Conservation (phyloP, 2,888 invertebrate genomes). For the Callyntrura guangdongensis region DNA sequence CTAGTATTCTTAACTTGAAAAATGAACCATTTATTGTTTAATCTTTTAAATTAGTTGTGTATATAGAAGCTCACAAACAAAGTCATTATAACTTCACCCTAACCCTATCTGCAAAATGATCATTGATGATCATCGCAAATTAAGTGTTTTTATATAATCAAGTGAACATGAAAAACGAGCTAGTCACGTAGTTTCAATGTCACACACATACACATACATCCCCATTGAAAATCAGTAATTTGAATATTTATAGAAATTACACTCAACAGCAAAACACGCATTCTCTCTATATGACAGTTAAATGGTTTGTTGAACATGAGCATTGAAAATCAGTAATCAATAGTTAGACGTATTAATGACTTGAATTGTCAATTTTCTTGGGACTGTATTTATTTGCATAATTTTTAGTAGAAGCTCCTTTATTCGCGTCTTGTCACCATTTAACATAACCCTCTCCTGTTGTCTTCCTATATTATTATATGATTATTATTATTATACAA, state of each 20-base stretch:
- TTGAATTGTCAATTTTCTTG: conserved; percentile 5
- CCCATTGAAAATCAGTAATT: conserved; percentile 51
- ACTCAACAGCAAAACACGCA: neutral
- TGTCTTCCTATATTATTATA: too few species aligned
- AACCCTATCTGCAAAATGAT: too few species aligned
- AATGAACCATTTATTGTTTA: too few species aligned
- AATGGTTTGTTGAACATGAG: too few species aligned
- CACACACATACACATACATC: too few species aligned
- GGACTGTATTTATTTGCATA: neutral
- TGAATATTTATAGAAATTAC: conserved; percentile 47
- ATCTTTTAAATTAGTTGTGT: too few species aligned
- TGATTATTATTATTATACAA: too few species aligned
- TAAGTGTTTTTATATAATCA: conserved; percentile 12
- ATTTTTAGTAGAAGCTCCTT: neutral
- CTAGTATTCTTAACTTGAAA: conserved; percentile 7
- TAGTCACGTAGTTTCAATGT: conserved; percentile 49
- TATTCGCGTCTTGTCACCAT: neutral
- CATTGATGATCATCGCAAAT: neutral
- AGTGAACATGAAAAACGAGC: neutral
- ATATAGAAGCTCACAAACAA: too few species aligned
- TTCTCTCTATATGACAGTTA: too few species aligned
- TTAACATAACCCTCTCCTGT: too few species aligned
- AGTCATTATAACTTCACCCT: too few species aligned
- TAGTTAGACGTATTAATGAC: conserved; percentile 1
- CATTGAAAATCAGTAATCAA: neutral